phyloP scores from a whole-genome alignment of 2,797 vertebrate genomes.

The Xiphophorus birchmanni region DNA sequence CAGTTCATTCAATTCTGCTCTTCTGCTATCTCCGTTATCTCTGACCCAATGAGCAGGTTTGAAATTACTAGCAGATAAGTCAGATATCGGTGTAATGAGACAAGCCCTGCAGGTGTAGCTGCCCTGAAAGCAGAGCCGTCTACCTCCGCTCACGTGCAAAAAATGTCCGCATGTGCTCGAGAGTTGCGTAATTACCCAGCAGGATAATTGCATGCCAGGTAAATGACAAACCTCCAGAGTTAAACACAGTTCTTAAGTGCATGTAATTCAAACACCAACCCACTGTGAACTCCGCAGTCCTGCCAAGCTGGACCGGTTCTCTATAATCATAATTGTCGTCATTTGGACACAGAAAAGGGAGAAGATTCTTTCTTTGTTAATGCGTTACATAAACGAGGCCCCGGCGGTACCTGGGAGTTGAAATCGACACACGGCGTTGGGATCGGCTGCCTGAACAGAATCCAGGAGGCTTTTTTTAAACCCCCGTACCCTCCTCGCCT shows the following conservation, averaged over 20 bases:
- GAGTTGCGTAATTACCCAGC: conserved; percentile 61
- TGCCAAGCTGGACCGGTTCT: conserved; percentile 53
- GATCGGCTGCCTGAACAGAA: not conserved
- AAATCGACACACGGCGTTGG: not conserved
- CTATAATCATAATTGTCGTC: conserved; percentile 63
- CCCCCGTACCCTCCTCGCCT: not conserved
- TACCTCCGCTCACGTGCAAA: conserved; percentile 22
- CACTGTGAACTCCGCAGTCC: conserved; percentile 55
- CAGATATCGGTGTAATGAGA: not conserved
- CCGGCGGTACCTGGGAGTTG: not conserved
- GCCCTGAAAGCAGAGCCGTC: conserved; percentile 8
- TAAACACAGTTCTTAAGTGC: conserved; percentile 67
- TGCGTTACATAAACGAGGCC: conserved; percentile 13
- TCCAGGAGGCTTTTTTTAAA: not conserved
- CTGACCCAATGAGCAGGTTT: not conserved
- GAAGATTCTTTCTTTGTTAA: conserved; percentile 11
- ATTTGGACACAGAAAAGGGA: conserved; percentile 33
- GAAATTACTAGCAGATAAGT: not conserved
- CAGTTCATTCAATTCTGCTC: not conserved
- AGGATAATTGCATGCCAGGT: conserved; percentile 48
- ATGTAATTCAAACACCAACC: conserved; percentile 73
- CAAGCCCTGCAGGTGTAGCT: conserved; percentile 11
- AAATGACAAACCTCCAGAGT: conserved; percentile 71
- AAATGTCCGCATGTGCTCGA: conserved; percentile 49
- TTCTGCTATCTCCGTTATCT: not conserved